Evolutionary conservation across 2,797 vertebrate species (phyloP).

Genomic region (Sus cebifrons): DNA sequence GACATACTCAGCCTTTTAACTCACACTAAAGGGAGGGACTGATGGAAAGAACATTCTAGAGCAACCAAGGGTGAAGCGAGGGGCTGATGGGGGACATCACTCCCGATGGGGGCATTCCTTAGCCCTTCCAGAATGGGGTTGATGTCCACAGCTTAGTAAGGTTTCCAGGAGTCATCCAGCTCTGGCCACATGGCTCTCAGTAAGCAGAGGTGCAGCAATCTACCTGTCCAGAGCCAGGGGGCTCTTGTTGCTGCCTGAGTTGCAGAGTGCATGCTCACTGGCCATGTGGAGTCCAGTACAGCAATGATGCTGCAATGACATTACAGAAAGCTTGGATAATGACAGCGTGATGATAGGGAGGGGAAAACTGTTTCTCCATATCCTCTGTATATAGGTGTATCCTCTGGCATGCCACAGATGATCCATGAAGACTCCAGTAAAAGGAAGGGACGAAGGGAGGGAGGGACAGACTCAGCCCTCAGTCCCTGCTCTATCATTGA

Average conservation of each 20-base stretch:
- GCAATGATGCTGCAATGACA: rapidly evolving
- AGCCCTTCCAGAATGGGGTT: background rate
- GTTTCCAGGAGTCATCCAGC: background rate
- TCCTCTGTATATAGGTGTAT: too few species aligned
- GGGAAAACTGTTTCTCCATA: rapidly evolving
- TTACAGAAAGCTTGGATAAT: background rate
- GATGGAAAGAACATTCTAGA: background rate
- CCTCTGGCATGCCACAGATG: too few species aligned
- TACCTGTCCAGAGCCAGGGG: too few species aligned
- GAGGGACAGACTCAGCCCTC: background rate
- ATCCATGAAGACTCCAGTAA: background rate
- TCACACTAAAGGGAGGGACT: background rate
- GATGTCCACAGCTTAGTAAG: background rate
- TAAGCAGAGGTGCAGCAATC: background rate
- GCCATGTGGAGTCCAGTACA: too few species aligned
- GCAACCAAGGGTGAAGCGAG: background rate
- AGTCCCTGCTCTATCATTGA: background rate
- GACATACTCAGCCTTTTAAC: background rate
- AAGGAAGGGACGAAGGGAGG: too few species aligned
- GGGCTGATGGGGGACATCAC: background rate
- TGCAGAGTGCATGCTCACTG: rapidly evolving
- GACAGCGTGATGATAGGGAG: background rate
- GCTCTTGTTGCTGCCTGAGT: rapidly evolving
- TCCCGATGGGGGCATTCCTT: background rate
- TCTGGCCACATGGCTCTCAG: background rate